These are phyloP conservation scores for Galeopsomyia nigrocyanea DNA, from an alignment of 2,888 invertebrate species.

Conservation along the genomic window DNA sequence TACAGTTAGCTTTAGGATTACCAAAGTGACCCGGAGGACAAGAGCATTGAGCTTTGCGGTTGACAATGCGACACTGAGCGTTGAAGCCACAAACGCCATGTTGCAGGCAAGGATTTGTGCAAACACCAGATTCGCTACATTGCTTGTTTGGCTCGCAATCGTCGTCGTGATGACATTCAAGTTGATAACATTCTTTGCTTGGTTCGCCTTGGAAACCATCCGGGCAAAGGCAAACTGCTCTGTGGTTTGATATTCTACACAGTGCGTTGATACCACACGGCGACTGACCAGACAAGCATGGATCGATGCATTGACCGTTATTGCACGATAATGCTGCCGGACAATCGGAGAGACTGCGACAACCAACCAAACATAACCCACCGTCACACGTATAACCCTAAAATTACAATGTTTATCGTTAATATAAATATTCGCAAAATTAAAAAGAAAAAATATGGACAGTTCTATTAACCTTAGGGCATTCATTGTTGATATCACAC, in stretches of 20 bases:
- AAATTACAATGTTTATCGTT: slow-evolving; percentile 56
- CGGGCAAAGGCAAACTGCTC: slow-evolving; percentile 88
- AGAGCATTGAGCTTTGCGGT: slow-evolving; percentile 82
- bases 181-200: slow-evolving; percentile 79
- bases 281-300: slow-evolving; percentile 75
- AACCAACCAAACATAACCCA: slow-evolving; percentile 84
- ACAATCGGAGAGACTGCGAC: slow-evolving; percentile 85
- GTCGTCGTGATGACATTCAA: slow-evolving; percentile 81
- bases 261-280: slow-evolving; percentile 87
- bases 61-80: slow-evolving; percentile 86
- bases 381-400: slow-evolving; percentile 83
- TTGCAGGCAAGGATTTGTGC: slow-evolving; percentile 86
- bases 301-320: slow-evolving; percentile 78
- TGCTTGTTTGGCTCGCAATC: slow-evolving; percentile 85
- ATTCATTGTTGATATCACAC: slow-evolving; percentile 79
- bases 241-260: slow-evolving; percentile 84
- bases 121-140: slow-evolving; percentile 79
- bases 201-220: slow-evolving; percentile 89
- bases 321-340: slow-evolving; percentile 82
- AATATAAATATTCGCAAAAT: slow-evolving; percentile 15
- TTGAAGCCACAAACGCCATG: slow-evolving; percentile 84
- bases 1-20: slow-evolving; percentile 79
- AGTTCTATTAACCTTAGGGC: slow-evolving; percentile 69
- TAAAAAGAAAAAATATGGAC: neutral
- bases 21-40: slow-evolving; percentile 83